These are phyloP conservation scores for Lutraria lutraria DNA, from an alignment of 2,888 invertebrate species.

Conservation along the genomic window DNA sequence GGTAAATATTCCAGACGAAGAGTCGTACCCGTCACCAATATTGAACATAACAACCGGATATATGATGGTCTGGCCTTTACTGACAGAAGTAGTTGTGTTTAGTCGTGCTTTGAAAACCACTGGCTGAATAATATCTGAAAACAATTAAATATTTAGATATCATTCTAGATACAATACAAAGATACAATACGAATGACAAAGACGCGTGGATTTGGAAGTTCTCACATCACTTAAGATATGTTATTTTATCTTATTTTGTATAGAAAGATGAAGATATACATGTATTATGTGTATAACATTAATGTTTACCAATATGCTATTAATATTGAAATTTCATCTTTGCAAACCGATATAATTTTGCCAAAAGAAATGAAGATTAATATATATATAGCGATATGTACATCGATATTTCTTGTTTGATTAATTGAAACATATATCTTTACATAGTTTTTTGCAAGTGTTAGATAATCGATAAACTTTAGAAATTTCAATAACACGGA, in stretches of 20 bases:
- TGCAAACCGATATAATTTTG: too few relatives aligned
- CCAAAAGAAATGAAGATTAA: too few relatives aligned
- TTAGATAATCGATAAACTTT: background rate
- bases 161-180: too few relatives aligned
- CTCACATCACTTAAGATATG: background rate
- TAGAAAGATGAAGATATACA: background rate
- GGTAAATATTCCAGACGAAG: background rate
- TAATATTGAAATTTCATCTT: too few relatives aligned
- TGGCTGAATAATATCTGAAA: background rate
- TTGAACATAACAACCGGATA: background rate
- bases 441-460: background rate
- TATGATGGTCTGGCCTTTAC: background rate
- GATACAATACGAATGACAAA: background rate
- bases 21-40: background rate
- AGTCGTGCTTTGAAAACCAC: conserved; percentile 17
- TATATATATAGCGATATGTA: too few relatives aligned
- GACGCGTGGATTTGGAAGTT: background rate
- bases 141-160: background rate
- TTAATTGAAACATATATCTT: too few relatives aligned
- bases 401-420: too few relatives aligned
- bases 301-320: too few relatives aligned
- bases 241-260: too few relatives aligned
- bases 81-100: too few relatives aligned
- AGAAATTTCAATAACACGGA: background rate
- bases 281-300: background rate